A percentile compares a stretch with the other conserved stretches of the same genome.
phyloP scores from a whole-genome alignment of 2,113 vertebrate genomes.

The Paralichthys olivaceus region DNA sequence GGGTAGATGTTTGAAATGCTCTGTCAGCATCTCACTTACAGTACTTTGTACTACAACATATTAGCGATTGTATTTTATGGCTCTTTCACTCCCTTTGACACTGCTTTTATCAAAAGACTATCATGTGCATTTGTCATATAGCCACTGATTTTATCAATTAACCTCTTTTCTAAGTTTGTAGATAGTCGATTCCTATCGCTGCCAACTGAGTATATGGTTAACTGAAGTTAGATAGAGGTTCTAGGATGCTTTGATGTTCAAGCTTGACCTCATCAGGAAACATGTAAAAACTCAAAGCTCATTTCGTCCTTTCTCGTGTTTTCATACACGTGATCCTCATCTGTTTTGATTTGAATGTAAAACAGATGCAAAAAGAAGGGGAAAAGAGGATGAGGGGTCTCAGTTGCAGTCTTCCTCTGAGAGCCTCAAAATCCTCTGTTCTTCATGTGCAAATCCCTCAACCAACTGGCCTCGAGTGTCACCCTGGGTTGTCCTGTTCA shows the following conservation, averaged over 20 bases:
- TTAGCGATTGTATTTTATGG: slow-evolving; percentile 27
- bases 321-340: slow-evolving; percentile 39
- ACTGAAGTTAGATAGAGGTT: slow-evolving; percentile 29
- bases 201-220: not conserved
- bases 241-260: slow-evolving; percentile 53
- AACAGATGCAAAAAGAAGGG: slow-evolving; percentile 14
- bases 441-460: slow-evolving; percentile 77
- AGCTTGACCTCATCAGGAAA: slow-evolving; percentile 38
- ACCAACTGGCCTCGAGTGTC: slow-evolving; percentile 60
- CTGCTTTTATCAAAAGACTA: slow-evolving; percentile 21
- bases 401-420: slow-evolving; percentile 46
- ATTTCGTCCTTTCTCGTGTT: not conserved
- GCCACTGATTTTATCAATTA: not conserved
- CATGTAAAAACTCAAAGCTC: slow-evolving; percentile 29
- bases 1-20: not conserved
- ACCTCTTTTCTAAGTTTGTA: slow-evolving; percentile 11
- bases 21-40: not conserved
- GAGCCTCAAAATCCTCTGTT: slow-evolving; percentile 53
- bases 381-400: slow-evolving; percentile 34
- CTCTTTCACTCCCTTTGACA: slow-evolving; percentile 17
- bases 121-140: slow-evolving; percentile 16
- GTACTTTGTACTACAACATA: slow-evolving; percentile 11
- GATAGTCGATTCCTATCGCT: not conserved
- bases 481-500: slow-evolving; percentile 71
- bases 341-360: slow-evolving; percentile 57